Evolutionary conservation across 2,797 vertebrate species (phyloP).

Genomic region (Aphelocoma californica): DNA sequence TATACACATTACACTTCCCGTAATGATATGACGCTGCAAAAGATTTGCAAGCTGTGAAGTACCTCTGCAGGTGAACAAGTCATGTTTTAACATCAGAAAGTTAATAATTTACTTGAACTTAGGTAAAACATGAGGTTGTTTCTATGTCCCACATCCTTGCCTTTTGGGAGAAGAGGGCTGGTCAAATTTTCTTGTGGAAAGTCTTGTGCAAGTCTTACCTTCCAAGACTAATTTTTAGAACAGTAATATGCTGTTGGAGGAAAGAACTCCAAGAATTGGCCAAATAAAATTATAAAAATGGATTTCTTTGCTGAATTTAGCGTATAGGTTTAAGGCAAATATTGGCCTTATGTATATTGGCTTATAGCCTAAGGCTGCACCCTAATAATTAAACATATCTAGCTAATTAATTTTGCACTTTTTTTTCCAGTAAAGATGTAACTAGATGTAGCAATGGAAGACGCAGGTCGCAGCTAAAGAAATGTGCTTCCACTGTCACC

Average conservation of each 20-base stretch:
- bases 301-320: not conserved
- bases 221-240: not conserved
- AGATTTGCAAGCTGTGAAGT: not conserved
- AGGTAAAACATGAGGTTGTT: not conserved
- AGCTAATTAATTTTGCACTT: not conserved
- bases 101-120: not conserved
- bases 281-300: not conserved
- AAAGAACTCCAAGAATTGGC: not conserved
- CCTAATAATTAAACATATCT: not conserved
- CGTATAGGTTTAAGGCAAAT: not conserved
- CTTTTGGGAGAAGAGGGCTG: not conserved
- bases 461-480: not conserved
- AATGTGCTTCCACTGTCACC: not conserved
- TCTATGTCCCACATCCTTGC: not conserved
- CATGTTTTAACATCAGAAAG: not conserved
- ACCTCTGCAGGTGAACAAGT: not conserved
- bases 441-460: not conserved
- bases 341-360: not conserved
- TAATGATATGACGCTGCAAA: fast-evolving
- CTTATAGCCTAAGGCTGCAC: not conserved
- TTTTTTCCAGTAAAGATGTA: not conserved
- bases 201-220: not conserved
- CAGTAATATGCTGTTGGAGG: not conserved
- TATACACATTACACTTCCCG: too few species aligned
- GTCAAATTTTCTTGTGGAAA: not conserved